These are phyloP conservation scores for Onthophagus taurus DNA, from an alignment of 1,140 invertebrate species.

Conservation along the genomic window DNA sequence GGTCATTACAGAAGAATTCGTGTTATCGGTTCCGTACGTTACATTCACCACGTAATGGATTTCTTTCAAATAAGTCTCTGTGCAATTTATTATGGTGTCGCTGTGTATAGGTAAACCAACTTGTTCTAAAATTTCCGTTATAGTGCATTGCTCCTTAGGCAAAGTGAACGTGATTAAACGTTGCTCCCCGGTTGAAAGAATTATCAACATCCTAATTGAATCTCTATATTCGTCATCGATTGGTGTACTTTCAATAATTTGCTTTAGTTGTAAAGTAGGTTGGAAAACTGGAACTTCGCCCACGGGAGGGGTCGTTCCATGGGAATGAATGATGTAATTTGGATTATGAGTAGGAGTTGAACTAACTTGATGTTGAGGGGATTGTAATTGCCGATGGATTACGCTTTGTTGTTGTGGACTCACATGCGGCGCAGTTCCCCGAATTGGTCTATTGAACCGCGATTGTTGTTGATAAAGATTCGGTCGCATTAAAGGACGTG, in stretches of 20 bases:
- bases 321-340: no score
- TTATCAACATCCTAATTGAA: constrained; percentile 62
- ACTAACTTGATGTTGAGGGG: not conserved
- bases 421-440: no score
- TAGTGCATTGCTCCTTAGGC: constrained; percentile 66
- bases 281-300: no score
- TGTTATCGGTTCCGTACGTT: constrained; percentile 27
- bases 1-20: not conserved
- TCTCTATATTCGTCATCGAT: constrained; percentile 31
- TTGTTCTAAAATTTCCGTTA: constrained; percentile 68
- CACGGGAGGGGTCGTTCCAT: no score
- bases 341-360: not conserved
- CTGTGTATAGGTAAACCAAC: constrained; percentile 47
- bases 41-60: constrained; percentile 69
- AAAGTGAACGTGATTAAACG: constrained; percentile 68
- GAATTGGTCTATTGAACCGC: no score
- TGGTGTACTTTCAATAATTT: constrained; percentile 25
- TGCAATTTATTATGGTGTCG: constrained; percentile 57
- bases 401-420: not conserved
- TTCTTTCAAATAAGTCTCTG: constrained; percentile 55
- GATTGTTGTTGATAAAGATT: no score
- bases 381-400: not conserved
- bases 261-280: no score
- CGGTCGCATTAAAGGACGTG: no score
- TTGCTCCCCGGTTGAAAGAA: constrained; percentile 61